These are phyloP conservation scores for Ladona fulva DNA, from an alignment of 1,140 invertebrate genomes.

Conservation along the genomic window DNA sequence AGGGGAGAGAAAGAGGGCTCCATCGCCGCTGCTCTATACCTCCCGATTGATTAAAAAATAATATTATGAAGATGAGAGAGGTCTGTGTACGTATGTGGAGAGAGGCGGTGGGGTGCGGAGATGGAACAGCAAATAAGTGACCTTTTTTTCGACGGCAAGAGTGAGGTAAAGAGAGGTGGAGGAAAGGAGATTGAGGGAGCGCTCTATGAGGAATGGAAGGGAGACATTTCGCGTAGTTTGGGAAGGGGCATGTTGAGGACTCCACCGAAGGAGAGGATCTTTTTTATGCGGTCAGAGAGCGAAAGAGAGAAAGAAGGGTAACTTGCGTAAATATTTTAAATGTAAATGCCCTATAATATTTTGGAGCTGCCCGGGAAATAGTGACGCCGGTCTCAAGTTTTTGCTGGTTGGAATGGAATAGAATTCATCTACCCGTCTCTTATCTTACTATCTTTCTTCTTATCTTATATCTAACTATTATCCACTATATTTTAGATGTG, in stretches of 20 bases:
- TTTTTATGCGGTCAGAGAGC: neutral
- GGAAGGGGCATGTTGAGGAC: too few relatives aligned
- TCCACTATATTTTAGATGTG: too few relatives aligned
- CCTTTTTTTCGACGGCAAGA: neutral
- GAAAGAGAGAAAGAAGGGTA: neutral
- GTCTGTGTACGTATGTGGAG: conserved; percentile 3
- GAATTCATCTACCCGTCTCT: too few relatives aligned
- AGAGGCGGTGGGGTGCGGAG: neutral
- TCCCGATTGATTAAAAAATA: conserved; percentile 7
- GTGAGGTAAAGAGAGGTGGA: too few relatives aligned
- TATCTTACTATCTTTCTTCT: too few relatives aligned
- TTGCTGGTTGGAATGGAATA: too few relatives aligned
- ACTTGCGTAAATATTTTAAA: neutral
- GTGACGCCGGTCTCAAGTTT: too few relatives aligned
- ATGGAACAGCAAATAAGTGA: neutral
- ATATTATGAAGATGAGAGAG: neutral
- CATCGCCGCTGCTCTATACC: neutral
- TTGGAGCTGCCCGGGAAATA: neutral
- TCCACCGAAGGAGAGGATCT: neutral
- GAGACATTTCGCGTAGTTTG: too few relatives aligned
- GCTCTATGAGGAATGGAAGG: too few relatives aligned
- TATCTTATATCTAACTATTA: too few relatives aligned
- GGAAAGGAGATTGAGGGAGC: too few relatives aligned
- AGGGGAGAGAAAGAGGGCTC: too few relatives aligned
- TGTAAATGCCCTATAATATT: neutral